Conservation (phyloP, 2,113 vertebrate species). For the Chrysemys picta region DNA sequence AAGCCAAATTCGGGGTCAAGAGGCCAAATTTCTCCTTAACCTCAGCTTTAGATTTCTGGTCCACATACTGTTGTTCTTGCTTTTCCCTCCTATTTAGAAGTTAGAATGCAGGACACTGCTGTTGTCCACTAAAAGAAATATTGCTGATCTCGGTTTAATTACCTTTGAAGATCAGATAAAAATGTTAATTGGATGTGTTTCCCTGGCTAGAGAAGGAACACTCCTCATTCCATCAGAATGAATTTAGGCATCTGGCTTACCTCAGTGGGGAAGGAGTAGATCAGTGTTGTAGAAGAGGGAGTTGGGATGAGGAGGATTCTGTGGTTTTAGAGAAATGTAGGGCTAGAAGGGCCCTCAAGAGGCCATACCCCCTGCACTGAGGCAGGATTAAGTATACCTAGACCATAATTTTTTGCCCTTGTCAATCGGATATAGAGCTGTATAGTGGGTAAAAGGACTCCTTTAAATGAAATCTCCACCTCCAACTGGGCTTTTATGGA, state of each 20-base stretch:
- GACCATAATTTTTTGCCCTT: not conserved
- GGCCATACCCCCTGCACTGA: not conserved
- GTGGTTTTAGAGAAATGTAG: not conserved
- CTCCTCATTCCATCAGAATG: not conserved
- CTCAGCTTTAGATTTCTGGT: not conserved
- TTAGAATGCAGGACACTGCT: conserved; percentile 16
- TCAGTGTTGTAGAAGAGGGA: not conserved
- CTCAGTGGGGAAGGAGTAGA: not conserved
- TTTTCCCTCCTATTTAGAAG: not conserved
- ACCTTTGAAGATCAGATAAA: conserved; percentile 23
- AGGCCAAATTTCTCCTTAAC: conserved; percentile 11
- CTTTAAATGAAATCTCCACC: not conserved
- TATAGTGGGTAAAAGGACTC: not conserved
- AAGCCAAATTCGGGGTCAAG: conserved; percentile 21
- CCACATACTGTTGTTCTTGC: not conserved
- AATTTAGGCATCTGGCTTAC: not conserved
- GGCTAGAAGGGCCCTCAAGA: not conserved
- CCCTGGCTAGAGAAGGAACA: conserved; percentile 23
- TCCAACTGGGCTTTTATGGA: not conserved
- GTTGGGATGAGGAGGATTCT: not conserved
- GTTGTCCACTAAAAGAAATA: not conserved
- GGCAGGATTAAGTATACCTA: not conserved
- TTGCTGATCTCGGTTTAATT: not conserved
- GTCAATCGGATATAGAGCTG: not conserved
- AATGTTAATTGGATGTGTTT: conserved; percentile 34